Conservation (phyloP, 2,113 vertebrate genomes). For the Peromyscus polionotus region DNA sequence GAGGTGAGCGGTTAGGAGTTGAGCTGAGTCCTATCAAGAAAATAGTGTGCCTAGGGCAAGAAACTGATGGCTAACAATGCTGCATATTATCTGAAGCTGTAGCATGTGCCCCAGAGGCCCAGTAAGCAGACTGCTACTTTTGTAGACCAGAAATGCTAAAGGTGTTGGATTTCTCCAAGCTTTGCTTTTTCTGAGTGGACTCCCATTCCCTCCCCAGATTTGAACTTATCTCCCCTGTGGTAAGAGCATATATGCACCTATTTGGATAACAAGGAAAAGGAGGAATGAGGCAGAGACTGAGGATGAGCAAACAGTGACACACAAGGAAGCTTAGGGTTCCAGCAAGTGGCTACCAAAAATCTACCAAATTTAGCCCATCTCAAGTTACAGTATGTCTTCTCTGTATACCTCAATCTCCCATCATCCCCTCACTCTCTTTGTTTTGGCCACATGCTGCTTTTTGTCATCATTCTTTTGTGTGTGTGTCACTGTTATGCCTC, state of each 20-base stretch:
- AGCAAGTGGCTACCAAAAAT: not conserved
- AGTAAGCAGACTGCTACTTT: not conserved
- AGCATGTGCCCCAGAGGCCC: not conserved
- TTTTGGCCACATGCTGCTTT: slow-evolving; percentile 81
- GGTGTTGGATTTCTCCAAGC: not conserved
- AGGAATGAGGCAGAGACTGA: not conserved
- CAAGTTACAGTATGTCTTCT: not conserved
- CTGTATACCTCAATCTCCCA: not conserved
- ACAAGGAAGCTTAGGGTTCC: not conserved
- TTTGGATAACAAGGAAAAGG: not conserved
- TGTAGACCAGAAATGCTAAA: not conserved
- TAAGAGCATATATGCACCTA: not conserved
- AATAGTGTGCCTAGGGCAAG: not conserved
- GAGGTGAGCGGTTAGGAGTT: not conserved
- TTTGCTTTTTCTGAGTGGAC: not conserved
- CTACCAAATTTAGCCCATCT: not conserved
- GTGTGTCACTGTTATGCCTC: not conserved
- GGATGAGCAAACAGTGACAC: not conserved
- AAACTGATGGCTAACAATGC: slow-evolving; percentile 1
- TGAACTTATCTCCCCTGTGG: not conserved
- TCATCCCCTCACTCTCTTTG: not conserved
- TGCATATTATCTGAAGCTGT: slow-evolving; percentile 31
- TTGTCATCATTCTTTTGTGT: slow-evolving; percentile 91
- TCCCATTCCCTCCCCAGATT: not conserved
- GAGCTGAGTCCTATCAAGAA: not conserved